Base-by-base conservation (phyloP, 2,113 vertebrate genomes). In the Pomatorhinus ruficollis region DNA sequence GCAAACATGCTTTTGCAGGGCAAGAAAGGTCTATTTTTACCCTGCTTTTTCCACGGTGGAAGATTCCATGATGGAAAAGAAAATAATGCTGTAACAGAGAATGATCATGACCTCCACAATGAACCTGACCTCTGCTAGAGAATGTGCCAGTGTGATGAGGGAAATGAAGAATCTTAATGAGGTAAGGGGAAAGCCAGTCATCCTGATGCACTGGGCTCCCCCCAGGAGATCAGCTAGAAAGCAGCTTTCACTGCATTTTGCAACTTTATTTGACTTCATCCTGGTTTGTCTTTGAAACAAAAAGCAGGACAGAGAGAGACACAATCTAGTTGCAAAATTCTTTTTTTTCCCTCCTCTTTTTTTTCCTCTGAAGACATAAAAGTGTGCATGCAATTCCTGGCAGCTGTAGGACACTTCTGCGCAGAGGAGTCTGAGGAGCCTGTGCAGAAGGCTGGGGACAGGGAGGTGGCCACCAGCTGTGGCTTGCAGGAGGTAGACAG, bases 101-200 rank as follows among this genome's bases (percentile, higher is more conserved):
- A 91, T 4, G 22, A 72, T 57, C 4, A 0, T 61, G 94, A 95
- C 95, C 92, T 90, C 82, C 33, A 30, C 75, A 49, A 65, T 0
- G 2, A 94, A 22, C 66, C 63, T 69, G 85, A 95, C 92, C 92
- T 57, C 72, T n/a, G 61, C 75, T n/a, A 93, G 49, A 93, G 76
- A 92, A 95, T 49, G 71, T 91, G 92, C 70, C 90, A 94, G 82
- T 37, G 53, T 65, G 75, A 86, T 47, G 94, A 80, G 71, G 66
- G 63, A 92, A 97, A 95, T 53, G 54, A 92, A 69, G 94, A 86
- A 92, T 96, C 70, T 86, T 94, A 95, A 95, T 92, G 88, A 88
- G 82, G 31, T 9, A 39, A 92, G 14, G 78, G 66, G 66, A 90
- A 83, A 95, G 9, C 6, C 2, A 5, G n/a, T 31, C 71, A 77